phyloP scores from a whole-genome alignment of 2,797 vertebrate species.

The Rhinatrema bivittatum region DNA sequence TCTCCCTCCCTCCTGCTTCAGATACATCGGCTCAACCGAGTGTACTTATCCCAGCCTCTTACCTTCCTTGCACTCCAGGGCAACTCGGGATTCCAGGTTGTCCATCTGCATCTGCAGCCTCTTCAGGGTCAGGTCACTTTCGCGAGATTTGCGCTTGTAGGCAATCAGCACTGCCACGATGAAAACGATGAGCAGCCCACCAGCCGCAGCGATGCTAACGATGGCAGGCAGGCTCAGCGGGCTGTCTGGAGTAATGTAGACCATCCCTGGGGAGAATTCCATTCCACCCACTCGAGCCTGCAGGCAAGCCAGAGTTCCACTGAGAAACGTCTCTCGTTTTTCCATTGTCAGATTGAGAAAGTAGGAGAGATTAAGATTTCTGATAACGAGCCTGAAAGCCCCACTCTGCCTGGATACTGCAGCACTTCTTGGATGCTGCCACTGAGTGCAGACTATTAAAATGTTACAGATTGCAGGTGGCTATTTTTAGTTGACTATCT shows the following conservation, averaged over 20 bases:
- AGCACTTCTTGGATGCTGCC: too few species aligned
- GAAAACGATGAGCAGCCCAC: constrained; percentile 88
- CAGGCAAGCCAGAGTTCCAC: not conserved
- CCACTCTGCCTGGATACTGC: too few species aligned
- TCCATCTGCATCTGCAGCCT: constrained; percentile 99
- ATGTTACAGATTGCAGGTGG: too few species aligned
- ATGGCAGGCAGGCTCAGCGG: constrained; percentile 91
- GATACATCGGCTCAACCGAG: too few species aligned
- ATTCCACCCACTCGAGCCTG: constrained; percentile 92
- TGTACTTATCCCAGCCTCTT: too few species aligned
- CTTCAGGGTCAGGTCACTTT: constrained; percentile 93
- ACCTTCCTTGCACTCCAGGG: constrained; percentile 98
- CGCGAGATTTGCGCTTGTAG: constrained; percentile 93
- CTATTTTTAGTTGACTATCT: too few species aligned
- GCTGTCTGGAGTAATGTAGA: constrained; percentile 93
- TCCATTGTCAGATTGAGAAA: too few species aligned
- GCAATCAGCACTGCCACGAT: constrained; percentile 93
- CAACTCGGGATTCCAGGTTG: constrained; percentile 96
- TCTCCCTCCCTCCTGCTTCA: too few species aligned
- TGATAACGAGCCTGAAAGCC: too few species aligned
- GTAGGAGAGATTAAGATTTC: not conserved
- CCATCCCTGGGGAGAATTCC: constrained; percentile 91
- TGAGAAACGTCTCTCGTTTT: too few species aligned
- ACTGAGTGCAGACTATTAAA: too few species aligned
- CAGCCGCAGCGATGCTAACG: constrained; percentile 87